Evolutionary conservation across 2,888 invertebrate genomes (phyloP).

Genomic region (Troilus luridus): DNA sequence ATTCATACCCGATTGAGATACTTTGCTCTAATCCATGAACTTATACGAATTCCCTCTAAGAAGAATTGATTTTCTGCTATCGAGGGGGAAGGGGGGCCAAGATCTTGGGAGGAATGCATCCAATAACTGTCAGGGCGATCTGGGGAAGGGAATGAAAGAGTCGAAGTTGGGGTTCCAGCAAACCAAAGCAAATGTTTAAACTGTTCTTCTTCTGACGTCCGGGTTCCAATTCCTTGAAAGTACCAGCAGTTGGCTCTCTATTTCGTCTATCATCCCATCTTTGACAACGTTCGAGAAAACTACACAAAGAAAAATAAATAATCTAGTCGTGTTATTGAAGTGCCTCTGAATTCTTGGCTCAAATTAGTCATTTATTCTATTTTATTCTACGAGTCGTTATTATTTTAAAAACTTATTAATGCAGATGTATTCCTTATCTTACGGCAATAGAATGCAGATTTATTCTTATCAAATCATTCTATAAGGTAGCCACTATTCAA

Average conservation of each 20-base stretch:
- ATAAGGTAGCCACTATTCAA: too few species aligned
- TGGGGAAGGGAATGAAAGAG: not conserved
- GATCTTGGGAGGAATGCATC: not conserved
- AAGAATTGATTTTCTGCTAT: not conserved
- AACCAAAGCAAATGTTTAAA: not conserved
- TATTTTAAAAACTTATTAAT: too few species aligned
- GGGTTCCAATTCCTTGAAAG: not conserved
- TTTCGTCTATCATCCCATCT: not conserved
- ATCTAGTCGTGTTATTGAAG: too few species aligned
- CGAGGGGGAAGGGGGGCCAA: not conserved
- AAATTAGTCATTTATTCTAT: too few species aligned
- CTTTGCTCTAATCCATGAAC: too few species aligned
- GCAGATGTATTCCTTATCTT: too few species aligned
- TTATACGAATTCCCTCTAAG: not conserved
- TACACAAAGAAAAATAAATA: too few species aligned
- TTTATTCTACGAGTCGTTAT: too few species aligned
- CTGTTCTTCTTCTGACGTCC: not conserved
- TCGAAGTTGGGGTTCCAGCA: not conserved
- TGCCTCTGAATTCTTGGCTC: too few species aligned
- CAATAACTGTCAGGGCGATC: slow-evolving; percentile 3
- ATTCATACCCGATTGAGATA: too few species aligned
- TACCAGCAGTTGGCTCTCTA: not conserved
- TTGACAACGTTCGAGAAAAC: not conserved
- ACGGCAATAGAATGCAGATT: too few species aligned
- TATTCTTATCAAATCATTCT: too few species aligned